Evolutionary conservation across 1,140 invertebrate species (phyloP).

Genomic region (Drosophila funebris): DNA sequence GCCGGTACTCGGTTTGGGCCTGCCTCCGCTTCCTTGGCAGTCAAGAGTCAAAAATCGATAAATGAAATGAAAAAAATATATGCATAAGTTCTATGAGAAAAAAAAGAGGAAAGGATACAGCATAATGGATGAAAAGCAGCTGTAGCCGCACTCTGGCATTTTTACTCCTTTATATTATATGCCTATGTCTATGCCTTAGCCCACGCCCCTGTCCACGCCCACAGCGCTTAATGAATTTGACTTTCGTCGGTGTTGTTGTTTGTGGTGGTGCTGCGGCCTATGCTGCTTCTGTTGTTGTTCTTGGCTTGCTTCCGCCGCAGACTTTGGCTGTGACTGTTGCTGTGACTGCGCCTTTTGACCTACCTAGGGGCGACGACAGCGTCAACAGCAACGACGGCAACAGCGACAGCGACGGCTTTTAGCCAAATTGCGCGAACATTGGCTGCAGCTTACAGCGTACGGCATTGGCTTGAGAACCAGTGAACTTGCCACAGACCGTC

Average conservation of each 20-base stretch:
- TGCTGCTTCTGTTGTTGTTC: constrained; percentile 24
- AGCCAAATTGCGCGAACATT: constrained; percentile 66
- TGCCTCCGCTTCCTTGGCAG: constrained; percentile 19
- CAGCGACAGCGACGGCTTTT: too few species aligned
- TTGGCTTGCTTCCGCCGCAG: constrained; percentile 41
- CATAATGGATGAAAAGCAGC: constrained; percentile 16
- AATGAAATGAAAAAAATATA: constrained; percentile 35
- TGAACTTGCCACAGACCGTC: constrained; percentile 48
- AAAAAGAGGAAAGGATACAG: neutral
- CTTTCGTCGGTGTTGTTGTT: constrained; percentile 37
- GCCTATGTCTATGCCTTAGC: too few species aligned
- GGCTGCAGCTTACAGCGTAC: constrained; percentile 38
- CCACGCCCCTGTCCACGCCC: constrained; percentile 13
- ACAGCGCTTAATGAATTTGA: constrained; percentile 47
- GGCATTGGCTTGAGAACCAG: constrained; percentile 24
- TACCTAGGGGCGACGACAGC: constrained; percentile 49
- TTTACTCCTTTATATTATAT: constrained; percentile 47
- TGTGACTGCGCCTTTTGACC: constrained; percentile 74
- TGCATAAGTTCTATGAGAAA: constrained; percentile 15
- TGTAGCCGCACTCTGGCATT: constrained; percentile 31
- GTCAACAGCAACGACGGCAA: constrained; percentile 11
- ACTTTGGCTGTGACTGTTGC: constrained; percentile 50
- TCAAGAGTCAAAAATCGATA: constrained; percentile 75
- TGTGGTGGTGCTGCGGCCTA: too few species aligned
- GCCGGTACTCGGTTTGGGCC: constrained; percentile 55